Base-by-base conservation (phyloP, 2,797 vertebrate species). In the Rhinophrynus dorsalis region DNA sequence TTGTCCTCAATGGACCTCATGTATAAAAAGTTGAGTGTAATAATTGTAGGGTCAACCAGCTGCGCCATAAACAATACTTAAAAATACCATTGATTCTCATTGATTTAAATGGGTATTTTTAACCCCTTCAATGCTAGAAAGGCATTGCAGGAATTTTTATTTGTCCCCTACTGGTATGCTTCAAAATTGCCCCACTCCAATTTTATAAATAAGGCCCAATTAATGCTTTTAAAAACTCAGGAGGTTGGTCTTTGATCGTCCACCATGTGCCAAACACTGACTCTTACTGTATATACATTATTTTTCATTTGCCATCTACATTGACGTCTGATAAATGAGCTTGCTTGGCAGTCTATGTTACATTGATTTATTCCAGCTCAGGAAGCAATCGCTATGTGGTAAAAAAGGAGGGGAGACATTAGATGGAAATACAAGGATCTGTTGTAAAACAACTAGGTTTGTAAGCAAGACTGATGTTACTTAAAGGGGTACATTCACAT, bases 161-260 rank as follows among this genome's bases (percentile, higher is more conserved):
- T n/a, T n/a, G n/a, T n/a, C n/a, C n/a, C n/a, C n/a, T n/a, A n/a
- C n/a, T n/a, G n/a, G n/a, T n/a, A n/a, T n/a, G n/a, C n/a, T n/a
- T n/a, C n/a, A n/a, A n/a, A n/a, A n/a, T n/a, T n/a, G n/a, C n/a
- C n/a, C n/a, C n/a, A n/a, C n/a, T n/a, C n/a, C n/a, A n/a, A n/a
- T n/a, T n/a, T n/a, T n/a, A n/a, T n/a, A n/a, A n/a, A n/a, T n/a
- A n/a, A n/a, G n/a, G n/a, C n/a, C 17, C 33, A 60, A 32, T 60
- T 51, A 68, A 68, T 20, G 65, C 42, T 58, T 58, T 54, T n/a
- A 37, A 68, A 60, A 37, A 40, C 26, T 60, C 35, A 40, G 32
- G 32, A 30, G 47, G 24, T 23, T 68, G 24, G 30, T 50, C 37
- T 38, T 27, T 51, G 56, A 42, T n/a, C n/a, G n/a, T n/a, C n/a